Conservation (phyloP, 2,797 vertebrate genomes). For the Spinibarbus caldwelli region DNA sequence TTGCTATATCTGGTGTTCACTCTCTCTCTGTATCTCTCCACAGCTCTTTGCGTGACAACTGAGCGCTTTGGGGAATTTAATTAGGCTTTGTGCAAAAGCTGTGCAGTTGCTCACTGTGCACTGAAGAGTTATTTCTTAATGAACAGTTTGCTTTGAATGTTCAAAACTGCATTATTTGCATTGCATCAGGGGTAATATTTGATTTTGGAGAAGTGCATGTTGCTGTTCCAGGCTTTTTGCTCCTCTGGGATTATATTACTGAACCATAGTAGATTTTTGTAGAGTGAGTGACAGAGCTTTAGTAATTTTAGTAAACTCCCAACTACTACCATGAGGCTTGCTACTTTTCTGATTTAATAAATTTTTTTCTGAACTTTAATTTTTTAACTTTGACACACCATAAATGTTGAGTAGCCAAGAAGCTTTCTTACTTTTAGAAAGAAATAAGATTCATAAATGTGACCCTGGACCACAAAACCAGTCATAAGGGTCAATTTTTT, state of each 20-base stretch:
- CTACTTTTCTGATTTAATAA: neutral
- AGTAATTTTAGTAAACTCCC: neutral
- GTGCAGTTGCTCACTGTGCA: neutral
- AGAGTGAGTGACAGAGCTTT: neutral
- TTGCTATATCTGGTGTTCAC: slow-evolving; percentile 28
- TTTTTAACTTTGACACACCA: neutral
- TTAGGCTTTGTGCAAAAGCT: slow-evolving; percentile 38
- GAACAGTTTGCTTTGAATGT: slow-evolving; percentile 15
- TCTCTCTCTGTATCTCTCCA: neutral
- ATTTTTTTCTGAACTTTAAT: neutral
- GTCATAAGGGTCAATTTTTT: too few relatives aligned
- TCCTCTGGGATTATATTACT: slow-evolving; percentile 5
- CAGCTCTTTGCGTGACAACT: slow-evolving; percentile 27
- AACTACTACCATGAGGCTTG: neutral
- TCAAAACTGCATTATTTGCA: slow-evolving; percentile 29
- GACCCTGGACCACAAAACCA: too few relatives aligned
- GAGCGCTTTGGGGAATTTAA: slow-evolving; percentile 27
- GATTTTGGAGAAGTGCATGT: slow-evolving; percentile 4
- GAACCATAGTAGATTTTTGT: neutral
- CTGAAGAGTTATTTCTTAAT: slow-evolving; percentile 8
- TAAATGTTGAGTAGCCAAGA: neutral
- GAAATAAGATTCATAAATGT: neutral
- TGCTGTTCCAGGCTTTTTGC: neutral
- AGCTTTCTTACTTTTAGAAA: neutral
- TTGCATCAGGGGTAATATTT: slow-evolving; percentile 41